Evolutionary conservation across 2,113 vertebrate genomes (phyloP).

Genomic region (Panurus biarmicus): DNA sequence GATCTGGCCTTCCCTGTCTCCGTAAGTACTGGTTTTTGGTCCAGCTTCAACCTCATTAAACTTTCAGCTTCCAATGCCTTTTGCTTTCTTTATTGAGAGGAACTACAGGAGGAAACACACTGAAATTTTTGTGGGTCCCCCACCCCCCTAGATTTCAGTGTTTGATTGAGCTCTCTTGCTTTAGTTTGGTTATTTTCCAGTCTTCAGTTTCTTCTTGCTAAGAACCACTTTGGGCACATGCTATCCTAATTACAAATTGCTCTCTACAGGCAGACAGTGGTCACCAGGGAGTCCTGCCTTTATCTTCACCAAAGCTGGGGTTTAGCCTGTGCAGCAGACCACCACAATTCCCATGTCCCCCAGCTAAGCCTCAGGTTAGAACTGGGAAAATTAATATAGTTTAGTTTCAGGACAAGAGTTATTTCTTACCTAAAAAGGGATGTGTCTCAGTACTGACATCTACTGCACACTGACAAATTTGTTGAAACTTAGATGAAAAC

Average conservation of each 20-base stretch:
- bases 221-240: neutral
- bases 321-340: neutral
- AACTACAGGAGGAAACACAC: neutral
- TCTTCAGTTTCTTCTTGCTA: neutral
- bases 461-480: neutral
- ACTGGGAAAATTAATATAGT: neutral
- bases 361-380: accelerated
- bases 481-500: neutral
- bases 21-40: neutral
- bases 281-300: neutral
- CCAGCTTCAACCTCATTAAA: neutral
- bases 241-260: neutral
- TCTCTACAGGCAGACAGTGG: neutral
- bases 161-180: neutral
- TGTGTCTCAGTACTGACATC: neutral
- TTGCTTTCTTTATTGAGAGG: neutral
- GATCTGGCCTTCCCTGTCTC: neutral
- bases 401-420: neutral
- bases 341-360: neutral
- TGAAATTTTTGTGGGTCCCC: neutral
- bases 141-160: neutral
- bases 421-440: neutral
- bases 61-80: neutral
- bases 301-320: neutral
- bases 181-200: neutral